Percentiles rank a stretch among this genome's conserved stretches.
Evolutionary conservation across 2,797 vertebrate genomes (phyloP).

Genomic region (Martes flavigula): DNA sequence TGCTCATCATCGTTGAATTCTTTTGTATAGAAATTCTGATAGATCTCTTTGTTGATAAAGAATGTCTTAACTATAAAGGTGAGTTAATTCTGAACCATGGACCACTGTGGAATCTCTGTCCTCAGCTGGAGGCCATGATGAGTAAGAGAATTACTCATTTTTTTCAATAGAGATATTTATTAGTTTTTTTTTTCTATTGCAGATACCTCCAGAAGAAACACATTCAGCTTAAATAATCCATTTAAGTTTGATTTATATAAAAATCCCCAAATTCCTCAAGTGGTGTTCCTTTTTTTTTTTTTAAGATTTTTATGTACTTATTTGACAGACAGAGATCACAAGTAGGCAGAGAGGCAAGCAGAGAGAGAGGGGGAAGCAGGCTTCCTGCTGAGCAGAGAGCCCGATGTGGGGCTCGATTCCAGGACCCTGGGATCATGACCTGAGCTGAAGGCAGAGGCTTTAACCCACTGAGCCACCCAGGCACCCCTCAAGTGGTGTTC

Average conservation of each 20-base stretch:
- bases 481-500: background rate
- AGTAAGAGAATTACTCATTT: background rate
- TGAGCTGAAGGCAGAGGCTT: no score
- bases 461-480: no score
- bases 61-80: background rate
- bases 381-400: no score
- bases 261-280: background rate
- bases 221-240: background rate
- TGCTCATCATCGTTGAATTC: background rate
- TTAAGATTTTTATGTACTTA: no score
- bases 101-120: background rate
- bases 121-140: background rate
- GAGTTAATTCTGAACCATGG: background rate
- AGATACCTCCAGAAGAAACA: background rate
- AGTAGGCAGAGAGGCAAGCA: no score
- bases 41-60: background rate
- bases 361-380: no score
- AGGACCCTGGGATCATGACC: no score
- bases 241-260: constrained; percentile 44
- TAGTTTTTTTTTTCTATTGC: background rate
- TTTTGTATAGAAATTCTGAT: background rate
- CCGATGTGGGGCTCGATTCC: no score
- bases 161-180: background rate
- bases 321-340: no score
- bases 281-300: background rate